A percentile compares a stretch with the other conserved stretches of the same genome.
phyloP scores from a whole-genome alignment of 2,888 invertebrate genomes.

The Catocala sponsa region DNA sequence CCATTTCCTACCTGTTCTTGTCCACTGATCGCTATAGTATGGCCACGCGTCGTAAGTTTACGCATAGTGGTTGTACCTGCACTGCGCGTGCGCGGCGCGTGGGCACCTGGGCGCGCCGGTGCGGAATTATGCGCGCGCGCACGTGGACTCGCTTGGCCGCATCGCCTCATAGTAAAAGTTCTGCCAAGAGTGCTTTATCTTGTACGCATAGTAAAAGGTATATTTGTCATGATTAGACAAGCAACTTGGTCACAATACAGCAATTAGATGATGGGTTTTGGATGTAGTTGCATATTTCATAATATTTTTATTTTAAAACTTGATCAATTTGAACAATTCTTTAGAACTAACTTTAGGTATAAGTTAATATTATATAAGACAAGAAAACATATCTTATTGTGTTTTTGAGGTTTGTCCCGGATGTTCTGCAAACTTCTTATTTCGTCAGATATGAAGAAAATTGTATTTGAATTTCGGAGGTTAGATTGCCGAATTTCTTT shows the following conservation, averaged over 20 bases:
- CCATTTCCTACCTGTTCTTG: conserved; percentile 21
- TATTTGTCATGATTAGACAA: conserved; percentile 27
- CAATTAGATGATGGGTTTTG: neutral
- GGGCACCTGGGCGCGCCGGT: conserved; percentile 71
- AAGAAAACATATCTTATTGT: too few species aligned
- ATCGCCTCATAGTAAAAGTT: conserved; percentile 42
- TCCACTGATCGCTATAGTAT: conserved; percentile 32
- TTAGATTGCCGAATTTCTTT: too few species aligned
- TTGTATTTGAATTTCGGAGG: too few species aligned
- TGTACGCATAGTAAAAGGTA: conserved; percentile 53
- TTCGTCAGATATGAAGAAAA: too few species aligned
- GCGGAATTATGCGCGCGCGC: conserved; percentile 57
- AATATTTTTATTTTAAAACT: too few species aligned
- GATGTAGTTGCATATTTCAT: too few species aligned
- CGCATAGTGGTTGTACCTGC: conserved; percentile 7
- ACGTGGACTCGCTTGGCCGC: conserved; percentile 71
- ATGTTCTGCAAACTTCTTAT: too few species aligned
- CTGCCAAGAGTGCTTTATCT: conserved; percentile 57
- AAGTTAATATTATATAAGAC: too few species aligned
- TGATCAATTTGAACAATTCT: too few species aligned
- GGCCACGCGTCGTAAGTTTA: conserved; percentile 61
- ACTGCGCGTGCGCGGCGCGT: conserved; percentile 58
- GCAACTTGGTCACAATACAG: neutral
- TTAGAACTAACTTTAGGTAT: too few species aligned
- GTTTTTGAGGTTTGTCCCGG: too few species aligned